These are phyloP conservation scores for Sminthurides bifidus DNA, from an alignment of 1,140 invertebrate species.

Conservation along the genomic window DNA sequence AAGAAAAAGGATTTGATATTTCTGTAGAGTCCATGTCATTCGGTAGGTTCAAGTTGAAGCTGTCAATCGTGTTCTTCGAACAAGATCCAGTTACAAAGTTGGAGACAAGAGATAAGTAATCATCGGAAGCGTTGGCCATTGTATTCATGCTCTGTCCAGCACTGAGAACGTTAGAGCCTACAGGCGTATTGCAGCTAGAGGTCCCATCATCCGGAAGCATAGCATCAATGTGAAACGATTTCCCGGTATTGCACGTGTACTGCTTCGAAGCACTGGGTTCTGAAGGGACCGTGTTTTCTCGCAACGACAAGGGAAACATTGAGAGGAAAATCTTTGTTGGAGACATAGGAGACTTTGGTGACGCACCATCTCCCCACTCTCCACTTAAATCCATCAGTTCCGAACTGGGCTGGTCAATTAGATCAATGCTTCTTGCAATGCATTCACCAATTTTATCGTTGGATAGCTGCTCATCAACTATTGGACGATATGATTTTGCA, in stretches of 20 bases:
- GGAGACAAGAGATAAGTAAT: background rate
- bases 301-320: too few species aligned
- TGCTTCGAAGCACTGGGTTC: too few species aligned
- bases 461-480: too few species aligned
- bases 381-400: constrained; percentile 28
- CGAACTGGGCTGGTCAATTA: constrained; percentile 22
- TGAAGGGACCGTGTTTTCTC: too few species aligned
- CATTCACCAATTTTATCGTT: constrained; percentile 32
- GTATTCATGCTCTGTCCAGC: background rate
- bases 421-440: constrained; percentile 28
- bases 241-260: too few species aligned
- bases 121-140: background rate
- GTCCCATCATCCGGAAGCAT: constrained; percentile 29
- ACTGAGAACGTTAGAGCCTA: too few species aligned
- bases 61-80: background rate
- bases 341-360: constrained; percentile 29
- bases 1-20: background rate
- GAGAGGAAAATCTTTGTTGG: constrained; percentile 30
- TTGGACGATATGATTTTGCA: too few species aligned
- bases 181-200: too few species aligned
- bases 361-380: constrained; percentile 18
- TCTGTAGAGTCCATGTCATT: constrained; percentile 7
- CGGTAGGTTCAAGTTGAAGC: constrained; percentile 20
- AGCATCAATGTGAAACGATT: constrained; percentile 27
- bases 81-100: background rate